Percentiles rank a stretch among this genome's conserved stretches.
Evolutionary conservation across 2,797 vertebrate genomes (phyloP).

Genomic region (Anas flavirostris): DNA sequence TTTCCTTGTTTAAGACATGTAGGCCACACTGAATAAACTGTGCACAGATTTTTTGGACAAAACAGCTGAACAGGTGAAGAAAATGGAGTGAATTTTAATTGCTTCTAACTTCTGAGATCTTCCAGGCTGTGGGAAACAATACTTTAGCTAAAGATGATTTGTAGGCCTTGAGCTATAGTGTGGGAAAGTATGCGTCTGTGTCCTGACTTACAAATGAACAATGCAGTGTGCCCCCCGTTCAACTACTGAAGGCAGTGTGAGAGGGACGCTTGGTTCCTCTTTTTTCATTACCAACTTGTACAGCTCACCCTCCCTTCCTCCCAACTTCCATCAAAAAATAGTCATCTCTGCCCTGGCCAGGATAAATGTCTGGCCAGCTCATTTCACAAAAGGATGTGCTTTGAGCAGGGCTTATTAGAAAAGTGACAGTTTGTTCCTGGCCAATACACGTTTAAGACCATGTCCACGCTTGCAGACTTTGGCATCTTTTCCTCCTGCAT

Average conservation of each 20-base stretch:
- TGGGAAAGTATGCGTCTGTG: not conserved
- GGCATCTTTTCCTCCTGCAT: not conserved
- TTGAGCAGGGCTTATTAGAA: conserved; percentile 23
- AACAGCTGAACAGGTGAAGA: conserved; percentile 31
- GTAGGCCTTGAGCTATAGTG: not conserved
- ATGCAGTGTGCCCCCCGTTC: not conserved
- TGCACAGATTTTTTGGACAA: not conserved
- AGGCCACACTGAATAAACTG: conserved; percentile 19
- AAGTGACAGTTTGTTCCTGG: conserved; percentile 35
- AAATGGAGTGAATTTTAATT: conserved; percentile 37
- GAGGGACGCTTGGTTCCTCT: not conserved
- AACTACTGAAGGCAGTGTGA: not conserved
- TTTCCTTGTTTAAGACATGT: not conserved
- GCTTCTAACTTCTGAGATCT: conserved; percentile 19
- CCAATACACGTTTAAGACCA: not conserved
- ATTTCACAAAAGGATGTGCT: conserved; percentile 5
- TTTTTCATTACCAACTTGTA: conserved; percentile 28
- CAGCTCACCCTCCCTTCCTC: conserved; percentile 29
- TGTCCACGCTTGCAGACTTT: not conserved
- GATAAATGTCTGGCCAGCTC: conserved; percentile 25
- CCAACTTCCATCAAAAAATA: conserved; percentile 51
- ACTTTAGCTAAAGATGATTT: not conserved
- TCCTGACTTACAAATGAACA: not conserved
- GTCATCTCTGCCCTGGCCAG: conserved; percentile 36
- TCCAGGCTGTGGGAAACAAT: conserved; percentile 3